Base-by-base conservation (phyloP, 2,113 vertebrate species). In the Notothenia rossii region DNA sequence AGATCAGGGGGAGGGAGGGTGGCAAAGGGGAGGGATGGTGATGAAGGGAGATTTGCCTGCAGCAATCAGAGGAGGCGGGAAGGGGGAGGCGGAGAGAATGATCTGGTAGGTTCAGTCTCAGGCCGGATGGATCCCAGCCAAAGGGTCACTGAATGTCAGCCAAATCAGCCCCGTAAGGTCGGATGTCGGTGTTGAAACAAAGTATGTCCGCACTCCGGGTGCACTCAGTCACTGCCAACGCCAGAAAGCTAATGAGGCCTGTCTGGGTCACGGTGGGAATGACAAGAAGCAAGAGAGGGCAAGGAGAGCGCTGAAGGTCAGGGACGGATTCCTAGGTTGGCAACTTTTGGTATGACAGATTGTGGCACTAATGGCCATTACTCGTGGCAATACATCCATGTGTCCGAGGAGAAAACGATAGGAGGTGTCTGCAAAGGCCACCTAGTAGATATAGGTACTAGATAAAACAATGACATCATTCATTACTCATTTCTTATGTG, bases 221-320 rank as follows among this genome's bases (percentile, higher is more conserved):
- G 49, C n/a, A 58, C 58, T 76, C 50, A 12, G 18, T 62, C 10
- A 48, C 54, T 78, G 76, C 73, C 74, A 53, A n/a, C 54, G 62
- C 75, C 78, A 81, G 72, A 75, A 78, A 81, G 65, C 79, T 91
- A 93, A 92, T 86, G 89, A 90, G 81, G 75, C 72, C 56, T 64
- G 89, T 81, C 82, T 86, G 87, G 85, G 84, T 86, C 86, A 86
- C 3, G 49, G 78, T 64, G 63, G 56, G 74, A 77, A 86, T 88
- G 85, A 89, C 77, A 81, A 86, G 60, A 77, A 61, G 86, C 78
- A 77, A 70, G 58, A 87, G 78, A 87, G 78, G 77, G 80, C 53
- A 62, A 67, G 71, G 55, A 3, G 36, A 61, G 75, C 65, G 60
- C 77, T 72, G 82, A 85, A 75, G 82, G 82, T 89, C 63, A 72